Conservation (phyloP, 1,140 invertebrate genomes). For the Drosophila athabasca region DNA sequence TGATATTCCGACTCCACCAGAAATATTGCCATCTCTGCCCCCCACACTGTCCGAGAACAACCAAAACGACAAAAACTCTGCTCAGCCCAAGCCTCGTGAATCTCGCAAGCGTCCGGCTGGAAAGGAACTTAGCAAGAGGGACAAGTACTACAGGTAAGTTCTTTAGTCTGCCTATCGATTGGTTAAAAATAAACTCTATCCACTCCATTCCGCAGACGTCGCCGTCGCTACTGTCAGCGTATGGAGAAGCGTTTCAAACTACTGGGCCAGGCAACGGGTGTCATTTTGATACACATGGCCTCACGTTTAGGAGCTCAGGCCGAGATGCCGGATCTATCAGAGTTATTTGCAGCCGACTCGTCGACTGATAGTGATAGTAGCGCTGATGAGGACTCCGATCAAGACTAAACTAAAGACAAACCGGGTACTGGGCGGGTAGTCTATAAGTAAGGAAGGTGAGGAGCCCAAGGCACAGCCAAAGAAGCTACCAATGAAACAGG, state of each 20-base stretch:
- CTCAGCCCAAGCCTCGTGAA: too few species aligned
- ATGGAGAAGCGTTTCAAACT: constrained; percentile 66
- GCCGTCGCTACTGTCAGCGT: constrained; percentile 66
- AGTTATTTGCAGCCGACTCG: constrained; percentile 22
- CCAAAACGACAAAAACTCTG: background rate
- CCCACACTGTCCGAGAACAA: too few species aligned
- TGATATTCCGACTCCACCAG: too few species aligned
- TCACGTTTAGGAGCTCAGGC: constrained; percentile 50
- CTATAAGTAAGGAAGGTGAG: background rate
- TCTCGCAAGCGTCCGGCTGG: background rate
- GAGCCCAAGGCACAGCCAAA: background rate
- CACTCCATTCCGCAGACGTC: constrained; percentile 45
- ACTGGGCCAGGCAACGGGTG: constrained; percentile 60
- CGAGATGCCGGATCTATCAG: constrained; percentile 28
- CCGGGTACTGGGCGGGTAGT: too few species aligned
- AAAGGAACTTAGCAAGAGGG: constrained; percentile 48
- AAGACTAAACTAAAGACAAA: too few species aligned
- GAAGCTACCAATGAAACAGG: background rate
- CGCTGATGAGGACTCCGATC: background rate
- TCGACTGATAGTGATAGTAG: constrained; percentile 26
- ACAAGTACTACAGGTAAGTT: constrained; percentile 59
- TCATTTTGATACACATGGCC: constrained; percentile 56
- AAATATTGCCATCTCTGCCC: too few species aligned
- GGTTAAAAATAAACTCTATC: background rate
- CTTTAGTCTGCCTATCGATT: background rate